A percentile compares a stretch with the other conserved stretches of the same genome.
Conservation (phyloP, 2,113 vertebrate genomes). For the Hoplias malabaricus region DNA sequence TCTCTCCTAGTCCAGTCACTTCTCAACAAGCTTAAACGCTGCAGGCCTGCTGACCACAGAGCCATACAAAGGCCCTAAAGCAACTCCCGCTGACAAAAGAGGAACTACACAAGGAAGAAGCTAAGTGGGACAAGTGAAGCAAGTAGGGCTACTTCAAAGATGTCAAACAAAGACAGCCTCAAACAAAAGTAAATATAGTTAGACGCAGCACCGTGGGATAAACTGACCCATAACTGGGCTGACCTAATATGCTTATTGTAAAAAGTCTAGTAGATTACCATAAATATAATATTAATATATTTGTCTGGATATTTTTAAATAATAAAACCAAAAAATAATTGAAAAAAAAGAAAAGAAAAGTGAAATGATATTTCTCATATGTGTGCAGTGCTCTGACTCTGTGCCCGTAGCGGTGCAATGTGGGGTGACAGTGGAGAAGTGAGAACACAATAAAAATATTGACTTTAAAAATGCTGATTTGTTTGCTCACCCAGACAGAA, state of each 20-base stretch:
- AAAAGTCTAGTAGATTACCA: neutral
- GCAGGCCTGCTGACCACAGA: neutral
- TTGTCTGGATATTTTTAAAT: too few relatives aligned
- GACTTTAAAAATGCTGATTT: too few relatives aligned
- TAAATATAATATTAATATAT: too few relatives aligned
- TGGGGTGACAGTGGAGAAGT: too few relatives aligned
- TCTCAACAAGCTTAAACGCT: neutral
- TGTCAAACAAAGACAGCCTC: neutral
- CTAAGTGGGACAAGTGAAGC: neutral
- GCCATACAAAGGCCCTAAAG: neutral
- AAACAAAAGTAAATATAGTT: neutral
- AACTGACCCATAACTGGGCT: neutral
- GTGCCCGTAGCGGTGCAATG: too few relatives aligned
- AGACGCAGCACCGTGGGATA: neutral
- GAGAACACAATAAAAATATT: too few relatives aligned
- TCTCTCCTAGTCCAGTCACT: neutral
- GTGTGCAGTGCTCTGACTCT: too few relatives aligned
- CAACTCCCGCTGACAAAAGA: neutral
- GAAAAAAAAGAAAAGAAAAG: too few relatives aligned
- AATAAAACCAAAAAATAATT: too few relatives aligned
- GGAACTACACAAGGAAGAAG: neutral
- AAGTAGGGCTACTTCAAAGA: neutral
- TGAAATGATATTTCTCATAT: too few relatives aligned
- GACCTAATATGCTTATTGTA: neutral
- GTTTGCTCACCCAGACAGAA: too few relatives aligned